Evolutionary conservation across 2,113 vertebrate species (phyloP).

Genomic region (Oenanthe oenanthe): DNA sequence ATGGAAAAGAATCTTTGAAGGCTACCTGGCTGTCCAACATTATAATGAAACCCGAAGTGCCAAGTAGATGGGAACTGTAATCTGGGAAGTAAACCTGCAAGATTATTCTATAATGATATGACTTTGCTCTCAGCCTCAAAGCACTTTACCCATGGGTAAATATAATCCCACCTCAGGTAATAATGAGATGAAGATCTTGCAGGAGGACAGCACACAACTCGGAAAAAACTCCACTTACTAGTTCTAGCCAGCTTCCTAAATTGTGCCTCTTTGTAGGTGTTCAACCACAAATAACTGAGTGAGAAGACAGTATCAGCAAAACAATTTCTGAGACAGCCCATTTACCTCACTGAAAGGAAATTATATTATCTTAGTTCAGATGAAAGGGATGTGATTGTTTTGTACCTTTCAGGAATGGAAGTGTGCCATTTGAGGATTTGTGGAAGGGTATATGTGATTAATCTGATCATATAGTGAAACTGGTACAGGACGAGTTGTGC

Average conservation of each 20-base stretch:
- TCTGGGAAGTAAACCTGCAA: not conserved
- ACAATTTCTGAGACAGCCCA: not conserved
- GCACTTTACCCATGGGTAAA: not conserved
- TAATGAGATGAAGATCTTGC: not conserved
- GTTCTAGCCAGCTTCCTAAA: not conserved
- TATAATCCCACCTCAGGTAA: not conserved
- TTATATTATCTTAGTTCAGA: not conserved
- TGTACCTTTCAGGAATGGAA: slow-evolving; percentile 49
- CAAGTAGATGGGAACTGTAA: slow-evolving; percentile 1
- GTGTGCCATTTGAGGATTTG: not conserved
- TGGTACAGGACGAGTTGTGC: not conserved
- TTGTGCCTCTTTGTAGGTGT: not conserved
- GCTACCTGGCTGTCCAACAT: not conserved
- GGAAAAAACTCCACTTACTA: not conserved
- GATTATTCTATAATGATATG: not conserved
- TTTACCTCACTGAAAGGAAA: not conserved
- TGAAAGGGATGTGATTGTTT: not conserved
- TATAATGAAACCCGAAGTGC: not conserved
- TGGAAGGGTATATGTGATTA: not conserved
- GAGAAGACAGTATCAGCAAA: not conserved
- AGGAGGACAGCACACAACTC: not conserved
- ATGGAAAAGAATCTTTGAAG: not conserved
- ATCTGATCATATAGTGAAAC: not conserved
- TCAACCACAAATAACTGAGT: not conserved
- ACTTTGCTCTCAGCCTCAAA: not conserved